Conservation (phyloP, 53 echinoderm and acorn worm species). For the Paracentrotus lividus region DNA sequence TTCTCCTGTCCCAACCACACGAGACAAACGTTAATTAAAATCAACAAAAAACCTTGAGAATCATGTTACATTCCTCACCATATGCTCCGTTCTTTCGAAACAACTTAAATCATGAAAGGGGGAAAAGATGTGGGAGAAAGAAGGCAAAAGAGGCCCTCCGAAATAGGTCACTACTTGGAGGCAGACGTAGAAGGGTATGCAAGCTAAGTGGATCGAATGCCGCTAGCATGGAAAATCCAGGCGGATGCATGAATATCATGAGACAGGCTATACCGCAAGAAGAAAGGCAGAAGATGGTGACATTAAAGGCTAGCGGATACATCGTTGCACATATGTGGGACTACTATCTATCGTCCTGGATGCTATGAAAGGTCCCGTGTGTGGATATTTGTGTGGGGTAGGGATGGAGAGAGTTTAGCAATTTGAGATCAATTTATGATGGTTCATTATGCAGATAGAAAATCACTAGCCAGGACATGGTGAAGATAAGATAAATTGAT, state of each 20-base stretch:
- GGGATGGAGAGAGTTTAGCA: background rate
- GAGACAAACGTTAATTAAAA: background rate
- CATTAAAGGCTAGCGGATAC: slow-evolving; percentile 41
- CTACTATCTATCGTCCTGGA: background rate
- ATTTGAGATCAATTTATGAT: slow-evolving; percentile 25
- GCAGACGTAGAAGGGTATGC: slow-evolving; percentile 1
- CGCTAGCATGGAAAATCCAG: slow-evolving; percentile 36
- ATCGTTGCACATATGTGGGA: background rate
- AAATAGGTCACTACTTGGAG: slow-evolving; percentile 52
- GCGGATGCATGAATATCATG: slow-evolving; percentile 53
- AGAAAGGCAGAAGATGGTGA: slow-evolving; percentile 21
- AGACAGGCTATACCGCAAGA: slow-evolving; percentile 14
- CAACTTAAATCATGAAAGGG: background rate
- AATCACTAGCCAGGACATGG: background rate
- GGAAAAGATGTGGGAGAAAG: background rate
- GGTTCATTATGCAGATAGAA: slow-evolving; percentile 27
- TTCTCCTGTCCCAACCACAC: background rate
- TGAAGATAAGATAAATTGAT: slow-evolving; percentile 19
- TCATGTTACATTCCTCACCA: background rate
- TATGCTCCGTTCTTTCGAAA: slow-evolving; percentile 11
- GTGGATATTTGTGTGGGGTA: background rate
- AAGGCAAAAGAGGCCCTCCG: slow-evolving; percentile 33
- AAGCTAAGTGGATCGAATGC: slow-evolving; percentile 63
- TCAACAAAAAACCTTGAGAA: background rate
- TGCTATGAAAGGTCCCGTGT: background rate